Base-by-base conservation (phyloP, 2,888 invertebrate genomes). In the Leucania comma region DNA sequence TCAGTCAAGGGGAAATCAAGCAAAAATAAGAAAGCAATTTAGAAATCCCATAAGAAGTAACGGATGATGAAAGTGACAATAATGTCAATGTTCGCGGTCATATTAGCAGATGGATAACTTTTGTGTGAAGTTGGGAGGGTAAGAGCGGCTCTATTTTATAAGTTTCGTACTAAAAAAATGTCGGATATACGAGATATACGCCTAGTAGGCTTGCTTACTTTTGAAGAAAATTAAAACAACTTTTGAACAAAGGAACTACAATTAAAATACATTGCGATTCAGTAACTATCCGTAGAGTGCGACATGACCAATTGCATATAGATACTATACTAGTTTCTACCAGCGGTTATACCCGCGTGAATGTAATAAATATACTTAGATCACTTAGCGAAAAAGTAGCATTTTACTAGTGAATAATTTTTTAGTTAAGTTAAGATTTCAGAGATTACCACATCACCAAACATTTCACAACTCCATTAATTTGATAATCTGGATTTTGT, bases 1-100 rank as follows among this genome's bases (percentile, higher is more conserved):
- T 92, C 92, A 89, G 87, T 92, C 90, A 88, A 82, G 80, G 62
- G 75, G 70, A 82, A 87, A 85, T 88, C 85, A 85, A 85, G 82
- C 81, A 86, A 85, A 87, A 89, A 87, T 85, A 86, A 86, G 85
- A 87, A 82, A 77, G 73, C 64, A 78, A 74, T 82, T 80, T 72
- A 61, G 67, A 75, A 71, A 78, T 75, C 73, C 61, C 65, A 68
- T 51, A 68, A 48, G 60, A 68, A 75, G 54, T 76, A 83, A 82
- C 66, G 56, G 67, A 72, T 82, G 68, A 68, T 73, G 68, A 66
- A 66, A 79, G 69, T 78, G 75, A 82, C 81, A 87, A 82, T 82
- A 78, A 78, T 75, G 12, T 9, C 26, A 26, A 67, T 75, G 73
- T 67, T 60, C 17, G 38, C 54, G 46, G 46, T 17, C 29, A 26